Percentiles rank a stretch among this genome's conserved stretches.
Conservation (phyloP, 2,888 invertebrate genomes). For the Mythimna vitellina region DNA sequence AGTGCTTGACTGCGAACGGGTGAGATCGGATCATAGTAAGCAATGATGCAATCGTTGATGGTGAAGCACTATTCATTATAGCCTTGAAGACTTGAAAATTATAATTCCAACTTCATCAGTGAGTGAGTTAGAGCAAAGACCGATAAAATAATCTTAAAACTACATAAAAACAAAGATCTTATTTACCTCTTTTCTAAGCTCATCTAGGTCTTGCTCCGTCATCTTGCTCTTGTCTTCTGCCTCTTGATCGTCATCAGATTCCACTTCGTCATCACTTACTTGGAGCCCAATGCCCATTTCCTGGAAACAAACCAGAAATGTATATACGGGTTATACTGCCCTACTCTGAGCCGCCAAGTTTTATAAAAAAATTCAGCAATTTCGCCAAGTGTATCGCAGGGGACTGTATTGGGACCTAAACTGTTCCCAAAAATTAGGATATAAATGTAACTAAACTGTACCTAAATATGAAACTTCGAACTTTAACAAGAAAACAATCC, state of each 20-base stretch:
- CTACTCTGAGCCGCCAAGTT: not conserved
- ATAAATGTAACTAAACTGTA: not conserved
- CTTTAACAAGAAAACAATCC: too few relatives aligned
- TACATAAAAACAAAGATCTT: not conserved
- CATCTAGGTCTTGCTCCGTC: conserved; percentile 85
- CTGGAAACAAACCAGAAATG: conserved; percentile 63
- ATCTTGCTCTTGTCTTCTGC: conserved; percentile 75
- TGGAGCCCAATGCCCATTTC: conserved; percentile 85
- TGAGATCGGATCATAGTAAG: too few relatives aligned
- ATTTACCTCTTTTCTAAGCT: conserved; percentile 79
- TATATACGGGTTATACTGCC: not conserved
- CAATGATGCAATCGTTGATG: too few relatives aligned
- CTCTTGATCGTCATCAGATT: conserved; percentile 73
- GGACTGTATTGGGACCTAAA: not conserved
- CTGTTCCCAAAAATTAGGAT: not conserved
- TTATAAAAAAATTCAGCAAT: not conserved
- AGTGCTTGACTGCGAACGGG: too few relatives aligned
- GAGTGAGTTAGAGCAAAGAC: not conserved
- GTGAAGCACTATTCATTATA: too few relatives aligned
- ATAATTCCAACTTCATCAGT: not conserved
- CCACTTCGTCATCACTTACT: conserved; percentile 81
- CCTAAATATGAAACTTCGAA: too few relatives aligned
- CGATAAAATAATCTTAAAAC: not conserved
- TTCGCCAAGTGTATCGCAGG: not conserved
- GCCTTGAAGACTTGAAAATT: not conserved